Conservation (phyloP, 2,113 vertebrate genomes). For the Egretta garzetta region DNA sequence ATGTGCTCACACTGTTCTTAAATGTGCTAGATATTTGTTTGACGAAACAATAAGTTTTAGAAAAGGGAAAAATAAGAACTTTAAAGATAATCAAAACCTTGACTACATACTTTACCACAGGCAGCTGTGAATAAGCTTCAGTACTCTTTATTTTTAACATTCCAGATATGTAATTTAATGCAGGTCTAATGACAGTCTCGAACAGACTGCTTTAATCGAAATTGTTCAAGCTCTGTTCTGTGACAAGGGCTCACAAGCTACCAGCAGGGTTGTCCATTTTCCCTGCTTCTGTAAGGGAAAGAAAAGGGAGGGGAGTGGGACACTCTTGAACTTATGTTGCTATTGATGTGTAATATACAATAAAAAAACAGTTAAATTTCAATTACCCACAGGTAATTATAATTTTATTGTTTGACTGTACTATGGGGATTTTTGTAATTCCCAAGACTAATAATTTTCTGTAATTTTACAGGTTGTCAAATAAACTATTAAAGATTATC, state of each 20-base stretch:
- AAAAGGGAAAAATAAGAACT: constrained; percentile 77
- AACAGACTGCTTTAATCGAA: constrained; percentile 80
- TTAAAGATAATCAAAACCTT: constrained; percentile 79
- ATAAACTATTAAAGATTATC: constrained; percentile 88
- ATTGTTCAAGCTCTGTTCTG: constrained; percentile 77
- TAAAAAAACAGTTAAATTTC: constrained; percentile 87
- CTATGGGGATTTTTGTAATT: constrained; percentile 84
- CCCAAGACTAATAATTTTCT: constrained; percentile 86
- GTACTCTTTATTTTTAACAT: constrained; percentile 81
- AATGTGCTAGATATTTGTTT: constrained; percentile 74
- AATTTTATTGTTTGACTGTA: constrained; percentile 86
- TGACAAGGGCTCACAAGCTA: constrained; percentile 78
- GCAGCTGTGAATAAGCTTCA: constrained; percentile 75
- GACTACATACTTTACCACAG: constrained; percentile 71
- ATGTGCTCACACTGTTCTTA: constrained; percentile 62
- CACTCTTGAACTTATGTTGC: constrained; percentile 82
- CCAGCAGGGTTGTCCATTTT: constrained; percentile 80
- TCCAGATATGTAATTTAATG: constrained; percentile 83
- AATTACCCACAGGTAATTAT: constrained; percentile 87
- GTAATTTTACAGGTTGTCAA: constrained; percentile 87
- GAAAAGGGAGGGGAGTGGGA: constrained; percentile 47
- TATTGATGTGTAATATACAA: constrained; percentile 86
- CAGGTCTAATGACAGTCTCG: constrained; percentile 81
- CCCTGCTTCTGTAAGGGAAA: constrained; percentile 71
- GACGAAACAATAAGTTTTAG: constrained; percentile 76